A percentile compares a stretch with the other conserved stretches of the same genome.
phyloP scores from a whole-genome alignment of 2,888 invertebrate genomes.

The Siphlonurus alternatus region DNA sequence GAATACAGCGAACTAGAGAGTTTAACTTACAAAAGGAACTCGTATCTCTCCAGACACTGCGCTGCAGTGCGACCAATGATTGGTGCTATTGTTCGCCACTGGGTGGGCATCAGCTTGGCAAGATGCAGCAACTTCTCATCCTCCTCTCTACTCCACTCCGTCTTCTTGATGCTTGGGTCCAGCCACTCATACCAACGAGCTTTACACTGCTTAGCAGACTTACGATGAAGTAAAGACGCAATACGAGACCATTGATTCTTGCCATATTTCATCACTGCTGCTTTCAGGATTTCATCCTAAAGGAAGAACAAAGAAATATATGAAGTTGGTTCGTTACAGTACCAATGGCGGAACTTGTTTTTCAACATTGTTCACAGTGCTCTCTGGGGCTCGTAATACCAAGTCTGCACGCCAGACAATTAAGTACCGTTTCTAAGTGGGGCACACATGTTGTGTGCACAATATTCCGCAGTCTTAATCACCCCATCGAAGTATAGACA shows the following conservation, averaged over 20 bases:
- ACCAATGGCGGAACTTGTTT: no score
- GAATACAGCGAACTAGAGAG: no score
- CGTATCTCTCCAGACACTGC: conserved; percentile 95
- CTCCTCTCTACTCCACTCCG: conserved; percentile 98
- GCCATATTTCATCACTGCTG: conserved; percentile 99
- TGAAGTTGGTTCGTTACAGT: no score
- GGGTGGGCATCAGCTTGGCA: conserved; percentile 98
- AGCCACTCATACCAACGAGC: conserved; percentile 99
- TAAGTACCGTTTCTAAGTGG: no score
- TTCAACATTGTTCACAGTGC: no score
- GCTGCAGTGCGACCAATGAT: conserved; percentile 98
- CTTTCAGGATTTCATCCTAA: conserved; percentile 99
- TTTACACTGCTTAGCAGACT: conserved; percentile 99
- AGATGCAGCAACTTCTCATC: conserved; percentile 95
- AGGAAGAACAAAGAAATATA: conserved; percentile 20
- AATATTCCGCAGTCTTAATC: no score
- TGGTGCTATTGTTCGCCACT: conserved; percentile 98
- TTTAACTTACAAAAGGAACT: conserved; percentile 83
- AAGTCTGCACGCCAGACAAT: no score
- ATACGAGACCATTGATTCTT: conserved; percentile 99
- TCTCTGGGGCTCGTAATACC: no score
- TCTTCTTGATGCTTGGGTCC: conserved; percentile 98
- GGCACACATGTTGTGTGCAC: no score
- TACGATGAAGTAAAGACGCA: conserved; percentile 91
- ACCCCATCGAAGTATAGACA: no score